A percentile compares a stretch with the other conserved stretches of the same genome.
Evolutionary conservation across 2,797 vertebrate species (phyloP).

Genomic region (Argentina silus): DNA sequence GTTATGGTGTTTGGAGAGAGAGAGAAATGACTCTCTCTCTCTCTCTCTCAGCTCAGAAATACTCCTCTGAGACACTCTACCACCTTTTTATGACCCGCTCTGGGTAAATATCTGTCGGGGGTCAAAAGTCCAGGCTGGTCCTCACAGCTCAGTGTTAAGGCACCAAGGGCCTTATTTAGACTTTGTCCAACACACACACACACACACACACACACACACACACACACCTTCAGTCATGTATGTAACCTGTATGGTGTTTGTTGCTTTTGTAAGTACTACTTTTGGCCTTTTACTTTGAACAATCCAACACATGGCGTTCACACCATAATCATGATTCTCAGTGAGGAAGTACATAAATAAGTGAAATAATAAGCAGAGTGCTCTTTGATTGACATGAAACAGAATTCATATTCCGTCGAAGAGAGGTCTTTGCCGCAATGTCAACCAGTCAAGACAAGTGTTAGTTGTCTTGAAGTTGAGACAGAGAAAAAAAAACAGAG

Average conservation of each 20-base stretch:
- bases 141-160: conserved; percentile 42
- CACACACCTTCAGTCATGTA: conserved; percentile 17
- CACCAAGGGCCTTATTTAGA: conserved; percentile 15
- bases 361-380: conserved; percentile 6
- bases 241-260: background rate
- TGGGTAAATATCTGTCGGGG: conserved; percentile 57
- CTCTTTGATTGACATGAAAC: conserved; percentile 47
- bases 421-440: conserved; percentile 15
- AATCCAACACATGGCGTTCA: conserved; percentile 1
- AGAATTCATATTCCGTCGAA: conserved; percentile 43
- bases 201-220: conserved; percentile 11
- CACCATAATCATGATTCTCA: background rate
- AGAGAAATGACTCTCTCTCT: background rate
- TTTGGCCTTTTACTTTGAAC: background rate
- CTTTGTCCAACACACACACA: background rate
- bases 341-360: conserved; percentile 13
- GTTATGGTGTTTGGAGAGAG: too few species aligned
- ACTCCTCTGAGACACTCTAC: conserved; percentile 17
- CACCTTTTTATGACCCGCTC: conserved; percentile 62
- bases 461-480: conserved; percentile 31
- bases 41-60: conserved; percentile 6
- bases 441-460: conserved; percentile 43
- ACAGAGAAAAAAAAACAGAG: conserved; percentile 22
- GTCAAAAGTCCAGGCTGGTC: conserved; percentile 65
- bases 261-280: background rate